These are phyloP conservation scores for Seira sanloemensis DNA, from an alignment of 2,888 invertebrate genomes.

Conservation along the genomic window DNA sequence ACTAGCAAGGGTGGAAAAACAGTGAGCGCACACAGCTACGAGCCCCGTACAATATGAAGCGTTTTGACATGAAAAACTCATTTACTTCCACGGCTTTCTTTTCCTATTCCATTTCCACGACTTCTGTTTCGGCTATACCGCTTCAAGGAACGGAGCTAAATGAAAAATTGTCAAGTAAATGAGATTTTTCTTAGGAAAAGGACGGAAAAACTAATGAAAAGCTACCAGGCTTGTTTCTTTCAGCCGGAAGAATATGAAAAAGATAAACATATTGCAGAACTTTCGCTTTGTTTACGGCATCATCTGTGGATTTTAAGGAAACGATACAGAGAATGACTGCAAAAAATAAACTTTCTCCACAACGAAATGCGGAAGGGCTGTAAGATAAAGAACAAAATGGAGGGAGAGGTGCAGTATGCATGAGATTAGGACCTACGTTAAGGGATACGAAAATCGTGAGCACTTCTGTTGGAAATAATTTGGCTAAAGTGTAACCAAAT, in stretches of 20 bases:
- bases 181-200: slow-evolving; percentile 36
- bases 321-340: not conserved
- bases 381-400: not conserved
- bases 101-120: not conserved
- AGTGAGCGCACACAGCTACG: not conserved
- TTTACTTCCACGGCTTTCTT: slow-evolving; percentile 42
- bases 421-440: not conserved
- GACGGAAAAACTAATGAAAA: slow-evolving; percentile 51
- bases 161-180: slow-evolving; percentile 64
- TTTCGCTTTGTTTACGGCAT: slow-evolving; percentile 11
- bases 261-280: not conserved
- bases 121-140: slow-evolving; percentile 18
- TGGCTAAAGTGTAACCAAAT: not conserved
- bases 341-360: slow-evolving; percentile 2
- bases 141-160: slow-evolving; percentile 44
- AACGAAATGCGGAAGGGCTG: not conserved
- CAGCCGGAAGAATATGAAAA: not conserved
- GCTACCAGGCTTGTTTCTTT: not conserved
- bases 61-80: slow-evolving; percentile 59
- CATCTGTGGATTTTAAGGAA: slow-evolving; percentile 8
- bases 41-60: slow-evolving; percentile 7
- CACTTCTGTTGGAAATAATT: not conserved
- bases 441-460: not conserved
- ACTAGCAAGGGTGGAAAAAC: not conserved
- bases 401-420: not conserved